These are phyloP conservation scores for Lysiphlebus fabarum DNA, from an alignment of 1,140 invertebrate genomes.

Conservation along the genomic window DNA sequence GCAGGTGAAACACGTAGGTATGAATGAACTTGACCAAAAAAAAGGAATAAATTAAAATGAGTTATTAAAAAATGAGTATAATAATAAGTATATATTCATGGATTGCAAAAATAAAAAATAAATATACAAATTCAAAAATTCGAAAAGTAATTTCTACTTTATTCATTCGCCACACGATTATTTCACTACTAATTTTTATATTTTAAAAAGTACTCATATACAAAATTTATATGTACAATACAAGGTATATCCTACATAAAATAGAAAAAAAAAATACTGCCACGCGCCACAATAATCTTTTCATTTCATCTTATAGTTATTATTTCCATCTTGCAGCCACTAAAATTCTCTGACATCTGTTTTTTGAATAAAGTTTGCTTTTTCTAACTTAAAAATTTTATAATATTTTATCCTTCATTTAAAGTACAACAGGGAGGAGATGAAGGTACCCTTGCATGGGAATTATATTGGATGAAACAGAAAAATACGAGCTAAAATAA, in stretches of 20 bases:
- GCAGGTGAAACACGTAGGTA: too few relatives aligned
- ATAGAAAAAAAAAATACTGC: constrained; percentile 24
- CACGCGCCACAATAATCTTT: constrained; percentile 22
- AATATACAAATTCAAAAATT: constrained; percentile 9
- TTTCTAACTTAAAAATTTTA: background rate
- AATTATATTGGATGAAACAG: too few relatives aligned
- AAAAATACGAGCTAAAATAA: too few relatives aligned
- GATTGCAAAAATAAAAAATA: constrained; percentile 2
- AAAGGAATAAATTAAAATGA: too few relatives aligned
- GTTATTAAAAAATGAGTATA: too few relatives aligned
- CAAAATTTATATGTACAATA: background rate
- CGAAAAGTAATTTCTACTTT: constrained; percentile 5
- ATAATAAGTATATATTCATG: too few relatives aligned
- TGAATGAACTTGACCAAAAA: too few relatives aligned
- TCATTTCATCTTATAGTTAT: constrained; percentile 5
- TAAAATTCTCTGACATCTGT: constrained; percentile 21
- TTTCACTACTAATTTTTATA: constrained; percentile 2
- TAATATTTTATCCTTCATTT: too few relatives aligned
- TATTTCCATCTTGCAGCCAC: constrained; percentile 19
- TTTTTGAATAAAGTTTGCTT: constrained; percentile 14
- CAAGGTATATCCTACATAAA: too few relatives aligned
- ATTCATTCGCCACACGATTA: constrained; percentile 18
- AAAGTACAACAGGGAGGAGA: too few relatives aligned
- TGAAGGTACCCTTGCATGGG: too few relatives aligned
- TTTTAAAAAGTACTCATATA: background rate